phyloP scores from a whole-genome alignment of 2,113 vertebrate genomes.

The Amblyopsis rosae region DNA sequence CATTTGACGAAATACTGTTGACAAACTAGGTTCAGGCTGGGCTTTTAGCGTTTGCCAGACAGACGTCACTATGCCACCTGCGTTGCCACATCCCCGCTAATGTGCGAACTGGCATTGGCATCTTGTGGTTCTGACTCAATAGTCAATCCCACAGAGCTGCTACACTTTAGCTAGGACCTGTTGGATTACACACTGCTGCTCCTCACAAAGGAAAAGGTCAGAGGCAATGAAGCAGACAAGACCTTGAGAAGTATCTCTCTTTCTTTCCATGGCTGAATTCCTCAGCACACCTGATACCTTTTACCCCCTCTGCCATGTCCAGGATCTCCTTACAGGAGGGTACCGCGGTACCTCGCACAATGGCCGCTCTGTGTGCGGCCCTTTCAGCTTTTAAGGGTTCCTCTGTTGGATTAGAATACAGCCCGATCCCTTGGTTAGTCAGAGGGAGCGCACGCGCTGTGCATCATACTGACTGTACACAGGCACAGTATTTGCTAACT shows the following conservation, averaged over 20 bases:
- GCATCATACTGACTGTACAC: too few species aligned
- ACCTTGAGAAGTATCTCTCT: conserved; percentile 18
- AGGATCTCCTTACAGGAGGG: conserved; percentile 74
- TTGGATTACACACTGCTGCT: conserved; percentile 32
- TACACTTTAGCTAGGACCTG: conserved; percentile 35
- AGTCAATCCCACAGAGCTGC: conserved; percentile 15
- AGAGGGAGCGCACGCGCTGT: background rate
- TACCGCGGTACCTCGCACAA: conserved; percentile 66
- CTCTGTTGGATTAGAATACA: conserved; percentile 48
- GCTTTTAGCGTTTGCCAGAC: conserved; percentile 34
- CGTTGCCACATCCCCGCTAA: conserved; percentile 13
- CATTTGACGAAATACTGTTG: background rate
- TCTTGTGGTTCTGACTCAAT: conserved; percentile 25
- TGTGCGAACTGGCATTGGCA: conserved; percentile 42
- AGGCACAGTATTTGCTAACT: too few species aligned
- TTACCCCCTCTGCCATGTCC: conserved; percentile 34
- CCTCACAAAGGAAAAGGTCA: conserved; percentile 39
- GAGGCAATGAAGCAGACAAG: conserved; percentile 48
- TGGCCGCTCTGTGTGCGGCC: conserved; percentile 71
- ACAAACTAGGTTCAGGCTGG: background rate
- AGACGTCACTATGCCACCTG: conserved; percentile 3
- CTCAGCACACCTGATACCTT: conserved; percentile 75
- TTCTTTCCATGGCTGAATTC: conserved; percentile 66
- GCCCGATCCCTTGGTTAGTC: conserved; percentile 12
- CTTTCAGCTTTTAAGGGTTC: conserved; percentile 54